Conservation (phyloP, 2,113 vertebrate genomes). For the Hepsetus odoe region DNA sequence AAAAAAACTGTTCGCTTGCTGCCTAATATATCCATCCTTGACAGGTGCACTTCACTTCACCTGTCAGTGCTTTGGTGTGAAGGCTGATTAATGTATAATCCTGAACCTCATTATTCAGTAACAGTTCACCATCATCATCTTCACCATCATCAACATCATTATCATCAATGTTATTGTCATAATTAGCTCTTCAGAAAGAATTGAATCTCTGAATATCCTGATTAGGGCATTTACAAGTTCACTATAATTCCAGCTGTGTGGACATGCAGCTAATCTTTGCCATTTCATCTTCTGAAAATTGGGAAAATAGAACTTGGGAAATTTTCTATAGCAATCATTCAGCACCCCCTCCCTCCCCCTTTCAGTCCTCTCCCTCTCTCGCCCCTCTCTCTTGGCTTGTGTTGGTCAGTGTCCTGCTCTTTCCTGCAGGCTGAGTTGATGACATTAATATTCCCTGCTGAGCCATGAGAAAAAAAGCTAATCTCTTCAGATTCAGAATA, state of each 20-base stretch:
- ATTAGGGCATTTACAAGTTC: not conserved
- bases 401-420: not conserved
- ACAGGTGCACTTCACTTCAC: too few species aligned
- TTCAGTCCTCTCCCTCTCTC: not conserved
- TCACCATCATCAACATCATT: not conserved
- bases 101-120: not conserved
- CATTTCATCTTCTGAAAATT: not conserved
- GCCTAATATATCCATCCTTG: too few species aligned
- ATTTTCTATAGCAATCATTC: not conserved
- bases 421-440: not conserved
- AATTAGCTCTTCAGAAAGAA: conserved; percentile 3
- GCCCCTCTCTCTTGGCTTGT: not conserved
- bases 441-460: not conserved
- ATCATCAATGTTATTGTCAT: not conserved
- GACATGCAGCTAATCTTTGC: not conserved
- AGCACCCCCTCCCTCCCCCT: not conserved
- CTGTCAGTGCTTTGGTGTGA: too few species aligned
- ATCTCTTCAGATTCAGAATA: not conserved
- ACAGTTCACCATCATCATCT: not conserved
- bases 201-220: not conserved
- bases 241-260: not conserved
- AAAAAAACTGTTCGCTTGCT: too few species aligned
- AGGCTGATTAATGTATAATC: too few species aligned
- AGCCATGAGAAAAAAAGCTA: not conserved
- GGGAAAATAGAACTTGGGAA: not conserved